These are phyloP conservation scores for Carapus acus DNA, from an alignment of 2,797 vertebrate species.

Conservation along the genomic window DNA sequence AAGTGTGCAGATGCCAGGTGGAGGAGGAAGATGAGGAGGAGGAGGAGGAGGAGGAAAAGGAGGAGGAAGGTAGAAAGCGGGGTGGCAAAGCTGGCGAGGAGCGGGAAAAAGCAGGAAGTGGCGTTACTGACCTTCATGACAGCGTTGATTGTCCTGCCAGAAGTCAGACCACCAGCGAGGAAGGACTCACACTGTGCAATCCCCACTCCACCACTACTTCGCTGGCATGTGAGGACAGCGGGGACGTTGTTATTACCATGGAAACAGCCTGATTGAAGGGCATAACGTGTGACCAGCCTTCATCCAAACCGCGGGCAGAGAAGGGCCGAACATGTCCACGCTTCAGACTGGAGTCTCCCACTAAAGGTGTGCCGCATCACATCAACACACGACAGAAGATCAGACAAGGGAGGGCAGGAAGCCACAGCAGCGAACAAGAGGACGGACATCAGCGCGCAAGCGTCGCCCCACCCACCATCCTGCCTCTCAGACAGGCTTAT, in stretches of 20 bases:
- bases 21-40: conserved; percentile 70
- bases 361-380: too few species aligned
- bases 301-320: conserved; percentile 1
- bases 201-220: conserved; percentile 40
- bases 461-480: too few species aligned
- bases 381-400: too few species aligned
- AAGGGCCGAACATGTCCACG: background rate
- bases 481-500: too few species aligned
- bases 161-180: conserved; percentile 48
- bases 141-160: conserved; percentile 69
- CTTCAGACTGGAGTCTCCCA: too few species aligned
- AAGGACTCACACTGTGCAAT: conserved; percentile 52
- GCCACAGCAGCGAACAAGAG: too few species aligned
- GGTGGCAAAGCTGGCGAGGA: conserved; percentile 36
- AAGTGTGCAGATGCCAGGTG: conserved; percentile 80
- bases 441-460: too few species aligned
- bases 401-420: too few species aligned
- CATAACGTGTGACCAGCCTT: background rate
- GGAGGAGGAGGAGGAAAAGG: conserved; percentile 58
- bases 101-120: conserved; percentile 39
- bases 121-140: conserved; percentile 63
- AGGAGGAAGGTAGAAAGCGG: conserved; percentile 19
- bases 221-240: conserved; percentile 37
- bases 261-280: conserved; percentile 63
- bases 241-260: conserved; percentile 63